Evolutionary conservation across 1,140 invertebrate species (phyloP).

Genomic region (Chironomus tepperi): DNA sequence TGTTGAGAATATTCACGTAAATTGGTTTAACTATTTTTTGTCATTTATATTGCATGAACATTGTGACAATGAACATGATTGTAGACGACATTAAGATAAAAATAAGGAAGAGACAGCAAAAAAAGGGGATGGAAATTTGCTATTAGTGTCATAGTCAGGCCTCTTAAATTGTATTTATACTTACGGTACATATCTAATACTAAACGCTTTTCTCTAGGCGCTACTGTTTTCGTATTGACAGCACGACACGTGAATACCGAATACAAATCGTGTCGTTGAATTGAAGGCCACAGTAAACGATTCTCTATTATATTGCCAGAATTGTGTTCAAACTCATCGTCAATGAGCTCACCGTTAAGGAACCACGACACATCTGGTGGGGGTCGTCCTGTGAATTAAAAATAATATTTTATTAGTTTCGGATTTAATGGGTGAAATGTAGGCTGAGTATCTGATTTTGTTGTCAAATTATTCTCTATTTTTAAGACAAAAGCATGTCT

Average conservation of each 20-base stretch:
- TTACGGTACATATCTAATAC: conserved; percentile 67
- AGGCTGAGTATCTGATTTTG: too few relatives aligned
- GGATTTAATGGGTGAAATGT: too few relatives aligned
- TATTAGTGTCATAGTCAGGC: conserved; percentile 5
- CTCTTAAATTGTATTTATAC: conserved; percentile 36
- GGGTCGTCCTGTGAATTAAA: conserved; percentile 41
- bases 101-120: background rate
- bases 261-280: conserved; percentile 59
- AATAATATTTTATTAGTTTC: background rate
- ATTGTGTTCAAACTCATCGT: conserved; percentile 63
- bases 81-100: background rate
- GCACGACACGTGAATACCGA: conserved; percentile 69
- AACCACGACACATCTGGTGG: conserved; percentile 51
- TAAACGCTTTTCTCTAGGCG: conserved; percentile 56
- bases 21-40: conserved; percentile 59
- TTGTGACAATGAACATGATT: too few relatives aligned
- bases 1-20: conserved; percentile 55
- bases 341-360: conserved; percentile 57
- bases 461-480: too few relatives aligned
- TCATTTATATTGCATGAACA: background rate
- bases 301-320: conserved; percentile 70
- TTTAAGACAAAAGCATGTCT: too few relatives aligned
- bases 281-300: conserved; percentile 54
- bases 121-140: background rate
- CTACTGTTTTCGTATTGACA: conserved; percentile 60